Conservation (phyloP, 1,140 invertebrate genomes). For the Battus philenor region DNA sequence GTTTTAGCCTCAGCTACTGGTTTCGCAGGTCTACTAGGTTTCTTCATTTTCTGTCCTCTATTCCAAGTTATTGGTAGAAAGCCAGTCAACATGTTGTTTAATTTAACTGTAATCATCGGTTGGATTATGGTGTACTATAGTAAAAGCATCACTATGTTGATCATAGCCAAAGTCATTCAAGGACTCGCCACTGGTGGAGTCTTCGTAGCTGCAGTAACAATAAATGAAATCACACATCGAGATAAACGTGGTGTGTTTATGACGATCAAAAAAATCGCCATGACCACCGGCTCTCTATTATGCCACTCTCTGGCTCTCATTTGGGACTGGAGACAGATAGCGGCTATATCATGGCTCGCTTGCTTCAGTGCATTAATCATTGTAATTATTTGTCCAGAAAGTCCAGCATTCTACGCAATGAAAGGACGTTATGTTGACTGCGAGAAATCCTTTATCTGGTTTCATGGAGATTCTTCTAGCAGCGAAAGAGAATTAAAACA, state of each 20-base stretch:
- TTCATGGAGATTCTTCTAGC: conserved; percentile 20
- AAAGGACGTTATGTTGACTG: conserved; percentile 29
- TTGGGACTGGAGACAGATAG: conserved; percentile 35
- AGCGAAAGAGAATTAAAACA: conserved; percentile 22
- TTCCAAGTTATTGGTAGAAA: conserved; percentile 34
- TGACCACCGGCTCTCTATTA: conserved; percentile 26
- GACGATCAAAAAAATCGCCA: conserved; percentile 25
- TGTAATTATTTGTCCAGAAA: conserved; percentile 33
- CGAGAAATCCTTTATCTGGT: conserved; percentile 19
- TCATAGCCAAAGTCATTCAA: conserved; percentile 19
- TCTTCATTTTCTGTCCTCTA: conserved; percentile 25
- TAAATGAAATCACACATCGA: conserved; percentile 23
- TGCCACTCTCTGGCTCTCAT: conserved; percentile 26
- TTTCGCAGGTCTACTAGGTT: conserved; percentile 30
- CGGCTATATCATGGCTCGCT: conserved; percentile 18
- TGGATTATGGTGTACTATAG: conserved; percentile 10
- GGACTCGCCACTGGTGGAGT: conserved; percentile 20
- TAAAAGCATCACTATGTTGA: conserved; percentile 16
- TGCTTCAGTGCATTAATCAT: conserved; percentile 23
- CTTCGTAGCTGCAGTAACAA: conserved; percentile 17
- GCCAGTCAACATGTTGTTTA: conserved; percentile 17
- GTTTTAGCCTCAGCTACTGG: conserved; percentile 36
- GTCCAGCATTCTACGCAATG: conserved; percentile 33
- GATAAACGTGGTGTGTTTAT: conserved; percentile 35
- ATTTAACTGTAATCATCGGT: conserved; percentile 15